Evolutionary conservation across 2,888 invertebrate genomes (phyloP).

Genomic region (Leptopilina drosophilae): DNA sequence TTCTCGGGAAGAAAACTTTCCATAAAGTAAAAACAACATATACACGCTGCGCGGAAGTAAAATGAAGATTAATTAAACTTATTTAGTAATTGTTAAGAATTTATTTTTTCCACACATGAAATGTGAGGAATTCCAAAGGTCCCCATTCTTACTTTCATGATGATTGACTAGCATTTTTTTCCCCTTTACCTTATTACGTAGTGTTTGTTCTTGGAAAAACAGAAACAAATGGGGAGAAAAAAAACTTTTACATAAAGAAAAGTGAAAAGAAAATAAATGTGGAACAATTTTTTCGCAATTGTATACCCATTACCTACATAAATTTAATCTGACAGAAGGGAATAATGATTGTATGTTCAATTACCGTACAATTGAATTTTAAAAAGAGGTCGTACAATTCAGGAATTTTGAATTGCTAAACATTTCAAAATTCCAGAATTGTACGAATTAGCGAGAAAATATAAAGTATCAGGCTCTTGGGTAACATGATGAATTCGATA

Average conservation of each 20-base stretch:
- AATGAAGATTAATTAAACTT: background rate
- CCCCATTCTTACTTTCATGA: too few relatives aligned
- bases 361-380: background rate
- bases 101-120: too few relatives aligned
- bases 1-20: background rate
- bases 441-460: constrained; percentile 13
- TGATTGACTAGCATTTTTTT: too few relatives aligned
- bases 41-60: background rate
- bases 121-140: too few relatives aligned
- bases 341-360: background rate
- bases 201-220: too few relatives aligned
- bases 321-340: background rate
- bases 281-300: constrained; percentile 12
- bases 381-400: constrained; percentile 1
- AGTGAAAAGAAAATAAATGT: constrained; percentile 30
- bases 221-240: too few relatives aligned
- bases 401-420: too few relatives aligned
- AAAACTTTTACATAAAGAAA: background rate
- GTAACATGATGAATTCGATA: constrained; percentile 6
- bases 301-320: background rate
- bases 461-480: constrained; percentile 1
- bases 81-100: too few relatives aligned
- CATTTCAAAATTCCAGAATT: constrained; percentile 32
- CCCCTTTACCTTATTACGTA: too few relatives aligned
- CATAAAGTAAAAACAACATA: background rate